phyloP scores from a whole-genome alignment of 2,888 invertebrate genomes.

The Anthophora plumipes region DNA sequence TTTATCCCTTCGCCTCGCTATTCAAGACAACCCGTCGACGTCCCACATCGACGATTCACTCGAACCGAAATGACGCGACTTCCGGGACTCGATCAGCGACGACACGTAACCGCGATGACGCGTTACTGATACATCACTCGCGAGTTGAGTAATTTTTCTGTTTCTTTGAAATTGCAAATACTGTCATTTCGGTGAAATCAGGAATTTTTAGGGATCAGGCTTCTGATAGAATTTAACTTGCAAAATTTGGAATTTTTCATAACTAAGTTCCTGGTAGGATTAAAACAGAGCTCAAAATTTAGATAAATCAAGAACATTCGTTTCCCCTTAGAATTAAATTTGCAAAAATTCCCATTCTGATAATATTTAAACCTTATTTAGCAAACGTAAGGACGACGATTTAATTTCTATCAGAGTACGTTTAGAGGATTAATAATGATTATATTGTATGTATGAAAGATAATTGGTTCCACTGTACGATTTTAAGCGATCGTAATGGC shows the following conservation, averaged over 20 bases:
- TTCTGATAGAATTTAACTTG: no score
- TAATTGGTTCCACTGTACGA: neutral
- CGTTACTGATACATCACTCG: neutral
- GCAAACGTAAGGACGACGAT: no score
- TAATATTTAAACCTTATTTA: no score
- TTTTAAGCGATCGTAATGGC: neutral
- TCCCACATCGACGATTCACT: conserved; percentile 9
- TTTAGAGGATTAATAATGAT: no score
- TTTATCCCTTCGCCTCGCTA: conserved; percentile 47
- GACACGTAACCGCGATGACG: conserved; percentile 26
- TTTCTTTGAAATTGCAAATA: no score
- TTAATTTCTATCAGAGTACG: no score
- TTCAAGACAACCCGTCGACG: conserved; percentile 30
- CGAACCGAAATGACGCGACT: conserved; percentile 39
- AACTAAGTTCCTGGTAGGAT: neutral
- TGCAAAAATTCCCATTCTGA: conserved; percentile 4
- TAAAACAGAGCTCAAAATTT: no score
- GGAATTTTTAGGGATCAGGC: no score
- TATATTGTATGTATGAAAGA: neutral
- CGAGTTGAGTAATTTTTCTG: neutral
- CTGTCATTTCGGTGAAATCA: no score
- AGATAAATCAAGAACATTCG: no score
- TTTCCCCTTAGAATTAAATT: neutral
- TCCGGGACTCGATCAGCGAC: conserved; percentile 23
- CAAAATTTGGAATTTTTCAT: neutral